Evolutionary conservation across 2,888 invertebrate species (phyloP).

Genomic region (Hylaea fasciaria): DNA sequence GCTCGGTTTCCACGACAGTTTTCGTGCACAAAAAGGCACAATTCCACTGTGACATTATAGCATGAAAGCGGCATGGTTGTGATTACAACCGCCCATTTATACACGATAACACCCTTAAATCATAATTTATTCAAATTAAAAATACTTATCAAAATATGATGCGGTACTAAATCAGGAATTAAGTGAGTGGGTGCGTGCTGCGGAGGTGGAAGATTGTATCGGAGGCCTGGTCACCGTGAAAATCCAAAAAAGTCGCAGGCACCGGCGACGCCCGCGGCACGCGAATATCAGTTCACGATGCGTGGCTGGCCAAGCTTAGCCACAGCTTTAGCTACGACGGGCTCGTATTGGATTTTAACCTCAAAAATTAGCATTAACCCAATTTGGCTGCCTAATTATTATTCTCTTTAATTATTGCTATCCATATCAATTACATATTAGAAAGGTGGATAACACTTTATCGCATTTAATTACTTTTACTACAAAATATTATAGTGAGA

Average conservation of each 20-base stretch:
- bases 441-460: no score
- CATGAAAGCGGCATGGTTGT: constrained; percentile 65
- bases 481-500: no score
- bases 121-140: constrained; percentile 86
- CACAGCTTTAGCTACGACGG: neutral
- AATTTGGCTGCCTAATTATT: no score
- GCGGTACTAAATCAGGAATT: constrained; percentile 83
- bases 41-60: constrained; percentile 53
- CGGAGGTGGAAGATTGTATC: constrained; percentile 74
- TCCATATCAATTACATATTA: no score
- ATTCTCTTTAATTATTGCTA: no score
- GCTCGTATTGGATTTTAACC: no score
- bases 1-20: constrained; percentile 43
- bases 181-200: constrained; percentile 81
- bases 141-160: constrained; percentile 85
- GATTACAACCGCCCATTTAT: constrained; percentile 74
- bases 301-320: constrained; percentile 40
- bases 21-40: constrained; percentile 48
- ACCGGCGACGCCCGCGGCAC: constrained; percentile 62
- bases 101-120: constrained; percentile 80
- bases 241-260: constrained; percentile 64
- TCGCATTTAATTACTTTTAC: no score
- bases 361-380: no score
- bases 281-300: constrained; percentile 76
- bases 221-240: constrained; percentile 76